These are phyloP conservation scores for Poecilia latipinna DNA, from an alignment of 2,113 vertebrate species.

Conservation along the genomic window DNA sequence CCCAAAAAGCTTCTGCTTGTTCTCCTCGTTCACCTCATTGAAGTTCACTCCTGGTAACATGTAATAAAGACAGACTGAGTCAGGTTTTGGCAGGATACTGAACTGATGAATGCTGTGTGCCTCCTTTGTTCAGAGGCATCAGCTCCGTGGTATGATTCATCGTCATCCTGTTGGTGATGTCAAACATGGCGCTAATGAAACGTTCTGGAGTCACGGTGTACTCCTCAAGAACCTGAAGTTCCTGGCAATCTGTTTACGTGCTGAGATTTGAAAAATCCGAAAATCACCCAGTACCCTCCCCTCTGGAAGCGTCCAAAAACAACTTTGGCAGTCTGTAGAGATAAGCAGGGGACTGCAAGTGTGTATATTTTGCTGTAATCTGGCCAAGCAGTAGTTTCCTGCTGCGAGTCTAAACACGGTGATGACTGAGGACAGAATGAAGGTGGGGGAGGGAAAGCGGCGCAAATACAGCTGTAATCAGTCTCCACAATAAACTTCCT, in stretches of 20 bases:
- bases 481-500: slow-evolving; percentile 81
- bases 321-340: slow-evolving; percentile 37
- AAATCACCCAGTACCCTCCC: slow-evolving; percentile 8
- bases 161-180: slow-evolving; percentile 32
- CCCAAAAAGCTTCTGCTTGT: slow-evolving; percentile 88
- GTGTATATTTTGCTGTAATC: slow-evolving; percentile 72
- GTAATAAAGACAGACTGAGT: slow-evolving; percentile 25
- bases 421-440: slow-evolving; percentile 71
- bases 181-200: slow-evolving; percentile 17
- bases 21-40: slow-evolving; percentile 94
- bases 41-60: slow-evolving; percentile 89
- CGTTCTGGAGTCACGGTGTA: slow-evolving; percentile 31
- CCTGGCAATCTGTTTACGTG: not conserved
- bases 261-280: slow-evolving; percentile 12
- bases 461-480: slow-evolving; percentile 78
- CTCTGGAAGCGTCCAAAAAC: slow-evolving; percentile 46
- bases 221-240: slow-evolving; percentile 19
- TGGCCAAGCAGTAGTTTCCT: slow-evolving; percentile 79
- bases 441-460: slow-evolving; percentile 53
- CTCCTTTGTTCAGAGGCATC: slow-evolving; percentile 39
- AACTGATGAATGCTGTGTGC: slow-evolving; percentile 21
- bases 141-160: slow-evolving; percentile 44
- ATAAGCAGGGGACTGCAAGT: slow-evolving; percentile 48
- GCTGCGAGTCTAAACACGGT: slow-evolving; percentile 76
- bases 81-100: slow-evolving; percentile 24